Evolutionary conservation across 1,140 invertebrate genomes (phyloP).

Genomic region (Euwallacea similis): DNA sequence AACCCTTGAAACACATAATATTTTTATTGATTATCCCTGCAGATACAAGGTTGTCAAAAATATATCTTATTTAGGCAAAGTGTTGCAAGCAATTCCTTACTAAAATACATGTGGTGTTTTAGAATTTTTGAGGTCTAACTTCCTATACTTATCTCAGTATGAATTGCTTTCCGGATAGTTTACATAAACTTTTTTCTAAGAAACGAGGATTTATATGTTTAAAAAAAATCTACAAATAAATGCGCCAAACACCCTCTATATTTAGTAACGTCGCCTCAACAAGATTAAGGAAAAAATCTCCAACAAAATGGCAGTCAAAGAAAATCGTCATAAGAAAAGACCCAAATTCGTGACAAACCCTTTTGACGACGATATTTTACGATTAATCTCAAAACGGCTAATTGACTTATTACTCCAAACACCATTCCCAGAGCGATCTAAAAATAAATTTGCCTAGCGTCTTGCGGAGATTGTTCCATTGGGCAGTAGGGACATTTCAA

Average conservation of each 20-base stretch:
- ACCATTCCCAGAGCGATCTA: slow-evolving; percentile 53
- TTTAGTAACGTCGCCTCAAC: background rate
- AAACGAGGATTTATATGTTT: too few species aligned
- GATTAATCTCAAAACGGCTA: background rate
- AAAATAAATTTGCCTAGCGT: slow-evolving; percentile 91
- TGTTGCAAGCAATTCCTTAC: too few species aligned
- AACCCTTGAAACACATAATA: too few species aligned
- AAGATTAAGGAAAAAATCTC: background rate
- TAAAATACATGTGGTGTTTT: too few species aligned
- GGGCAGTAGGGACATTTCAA: slow-evolving; percentile 99
- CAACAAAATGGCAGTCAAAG: background rate
- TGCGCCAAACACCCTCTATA: background rate
- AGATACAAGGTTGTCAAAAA: too few species aligned
- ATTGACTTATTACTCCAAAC: background rate
- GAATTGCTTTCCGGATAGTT: too few species aligned
- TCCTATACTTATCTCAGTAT: too few species aligned
- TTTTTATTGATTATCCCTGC: too few species aligned
- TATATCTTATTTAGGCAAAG: too few species aligned
- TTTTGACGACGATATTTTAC: background rate
- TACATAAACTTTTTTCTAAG: too few species aligned
- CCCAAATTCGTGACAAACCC: background rate
- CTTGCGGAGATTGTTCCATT: slow-evolving; percentile 90
- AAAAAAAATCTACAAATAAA: too few species aligned
- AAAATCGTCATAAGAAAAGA: background rate
- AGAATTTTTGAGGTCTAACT: too few species aligned